Conservation (phyloP, 2,888 invertebrate species). For the Nowickia ferox region DNA sequence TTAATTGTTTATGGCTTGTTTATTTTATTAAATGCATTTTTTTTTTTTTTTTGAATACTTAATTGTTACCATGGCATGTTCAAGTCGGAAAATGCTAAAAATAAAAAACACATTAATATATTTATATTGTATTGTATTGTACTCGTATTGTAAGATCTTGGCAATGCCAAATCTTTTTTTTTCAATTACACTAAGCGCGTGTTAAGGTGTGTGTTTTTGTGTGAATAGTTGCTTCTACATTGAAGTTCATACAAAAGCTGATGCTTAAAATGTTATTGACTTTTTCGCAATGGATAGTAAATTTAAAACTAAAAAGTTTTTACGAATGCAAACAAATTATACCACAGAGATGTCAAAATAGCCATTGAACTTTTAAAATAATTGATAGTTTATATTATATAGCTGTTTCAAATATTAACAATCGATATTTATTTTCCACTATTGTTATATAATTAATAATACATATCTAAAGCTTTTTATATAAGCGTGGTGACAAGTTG, state of each 20-base stretch:
- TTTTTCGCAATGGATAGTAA: conserved; percentile 51
- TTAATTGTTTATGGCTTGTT: conserved; percentile 67
- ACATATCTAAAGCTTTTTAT: too few relatives aligned
- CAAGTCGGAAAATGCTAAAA: conserved; percentile 23
- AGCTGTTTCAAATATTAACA: too few relatives aligned
- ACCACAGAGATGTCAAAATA: too few relatives aligned
- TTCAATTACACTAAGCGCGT: conserved; percentile 36
- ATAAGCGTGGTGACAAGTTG: too few relatives aligned
- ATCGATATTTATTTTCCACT: too few relatives aligned
- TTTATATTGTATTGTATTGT: conserved; percentile 34
- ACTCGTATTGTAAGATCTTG: conserved; percentile 26
- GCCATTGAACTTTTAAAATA: too few relatives aligned
- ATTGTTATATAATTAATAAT: too few relatives aligned
- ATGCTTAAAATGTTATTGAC: conserved; percentile 60
- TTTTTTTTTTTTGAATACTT: conserved; percentile 40
- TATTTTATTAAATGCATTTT: conserved; percentile 59
- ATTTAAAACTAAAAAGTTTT: conserved; percentile 14
- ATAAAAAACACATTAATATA: conserved; percentile 30
- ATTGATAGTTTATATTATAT: too few relatives aligned
- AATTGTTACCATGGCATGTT: conserved; percentile 56
- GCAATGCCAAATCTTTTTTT: conserved; percentile 58
- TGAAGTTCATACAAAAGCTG: conserved; percentile 3
- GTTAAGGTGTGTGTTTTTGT: conserved; percentile 8
- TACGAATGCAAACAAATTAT: not conserved
- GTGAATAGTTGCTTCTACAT: not conserved